These are phyloP conservation scores for Coregonus suidteri DNA, from an alignment of 2,797 vertebrate species.

Conservation along the genomic window DNA sequence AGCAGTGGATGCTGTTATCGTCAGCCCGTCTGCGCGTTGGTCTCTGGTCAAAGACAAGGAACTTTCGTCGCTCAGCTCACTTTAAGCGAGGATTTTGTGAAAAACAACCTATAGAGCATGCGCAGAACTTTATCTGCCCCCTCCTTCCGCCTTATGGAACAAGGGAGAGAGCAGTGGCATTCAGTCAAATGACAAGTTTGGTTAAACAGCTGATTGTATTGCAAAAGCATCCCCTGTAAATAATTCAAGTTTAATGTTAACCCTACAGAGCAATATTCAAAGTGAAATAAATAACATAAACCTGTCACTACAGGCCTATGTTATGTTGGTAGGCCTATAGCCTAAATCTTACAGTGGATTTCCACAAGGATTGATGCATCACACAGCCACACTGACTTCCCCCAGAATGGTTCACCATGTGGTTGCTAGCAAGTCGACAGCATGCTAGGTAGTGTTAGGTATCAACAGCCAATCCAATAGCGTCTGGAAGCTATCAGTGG, in stretches of 20 bases:
- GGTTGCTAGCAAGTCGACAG: too few relatives aligned
- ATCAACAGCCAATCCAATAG: too few relatives aligned
- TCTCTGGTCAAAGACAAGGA: slow-evolving; percentile 88
- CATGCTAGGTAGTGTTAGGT: too few relatives aligned
- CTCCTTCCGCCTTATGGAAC: slow-evolving; percentile 71
- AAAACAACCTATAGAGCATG: slow-evolving; percentile 92
- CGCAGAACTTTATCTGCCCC: slow-evolving; percentile 66
- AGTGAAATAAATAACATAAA: background rate
- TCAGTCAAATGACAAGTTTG: slow-evolving; percentile 65
- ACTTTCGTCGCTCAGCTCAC: slow-evolving; percentile 78
- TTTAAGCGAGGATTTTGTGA: slow-evolving; percentile 85
- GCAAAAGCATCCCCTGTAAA: slow-evolving; percentile 1
- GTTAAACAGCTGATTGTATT: slow-evolving; percentile 63
- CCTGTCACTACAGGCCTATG: background rate
- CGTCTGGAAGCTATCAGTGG: too few relatives aligned
- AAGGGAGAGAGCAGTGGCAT: slow-evolving; percentile 56
- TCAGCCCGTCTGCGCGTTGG: slow-evolving; percentile 62
- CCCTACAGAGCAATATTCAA: too few relatives aligned
- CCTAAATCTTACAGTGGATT: background rate
- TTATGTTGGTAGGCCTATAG: background rate
- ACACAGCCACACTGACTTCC: too few relatives aligned
- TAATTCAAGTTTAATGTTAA: background rate
- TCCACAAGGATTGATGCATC: background rate
- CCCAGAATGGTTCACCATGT: too few relatives aligned
- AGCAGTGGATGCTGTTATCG: slow-evolving; percentile 80